A percentile compares a stretch with the other conserved stretches of the same genome.
Conservation (phyloP, 2,888 invertebrate genomes). For the Philaethria dido region DNA sequence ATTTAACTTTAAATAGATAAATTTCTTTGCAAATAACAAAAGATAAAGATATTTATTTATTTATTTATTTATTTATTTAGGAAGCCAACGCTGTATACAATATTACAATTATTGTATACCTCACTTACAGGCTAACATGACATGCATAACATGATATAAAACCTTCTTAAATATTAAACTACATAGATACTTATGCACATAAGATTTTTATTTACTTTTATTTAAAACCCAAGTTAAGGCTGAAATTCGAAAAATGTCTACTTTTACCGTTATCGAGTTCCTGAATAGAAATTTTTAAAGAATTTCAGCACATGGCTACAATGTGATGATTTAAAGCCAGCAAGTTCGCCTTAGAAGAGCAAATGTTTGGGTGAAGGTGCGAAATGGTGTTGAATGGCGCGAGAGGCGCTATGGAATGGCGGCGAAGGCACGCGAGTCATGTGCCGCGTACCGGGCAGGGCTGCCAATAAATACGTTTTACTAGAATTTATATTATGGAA, state of each 20-base stretch:
- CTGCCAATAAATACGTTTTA: slow-evolving; percentile 38
- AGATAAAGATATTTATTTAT: too few relatives aligned
- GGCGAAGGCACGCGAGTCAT: slow-evolving; percentile 65
- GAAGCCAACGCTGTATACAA: too few relatives aligned
- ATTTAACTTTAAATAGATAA: too few relatives aligned
- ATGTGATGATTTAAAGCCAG: slow-evolving; percentile 21
- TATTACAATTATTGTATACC: too few relatives aligned
- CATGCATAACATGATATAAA: too few relatives aligned
- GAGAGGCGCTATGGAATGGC: slow-evolving; percentile 55
- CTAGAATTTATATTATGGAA: not conserved
- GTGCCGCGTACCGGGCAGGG: slow-evolving; percentile 54
- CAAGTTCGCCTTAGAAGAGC: slow-evolving; percentile 17
- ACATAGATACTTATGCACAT: too few relatives aligned
- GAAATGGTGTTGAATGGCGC: slow-evolving; percentile 51
- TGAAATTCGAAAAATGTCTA: not conserved
- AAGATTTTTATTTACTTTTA: not conserved
- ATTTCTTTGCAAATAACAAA: too few relatives aligned
- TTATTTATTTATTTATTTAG: too few relatives aligned
- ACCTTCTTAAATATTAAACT: too few relatives aligned
- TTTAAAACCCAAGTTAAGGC: not conserved
- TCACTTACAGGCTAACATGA: too few relatives aligned
- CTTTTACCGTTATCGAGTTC: slow-evolving; percentile 3
- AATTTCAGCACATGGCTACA: slow-evolving; percentile 14
- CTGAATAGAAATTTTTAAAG: slow-evolving; percentile 4
- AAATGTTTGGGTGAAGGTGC: slow-evolving; percentile 43